Evolutionary conservation across 2,797 vertebrate genomes (phyloP).

Genomic region (Propithecus deckenii): DNA sequence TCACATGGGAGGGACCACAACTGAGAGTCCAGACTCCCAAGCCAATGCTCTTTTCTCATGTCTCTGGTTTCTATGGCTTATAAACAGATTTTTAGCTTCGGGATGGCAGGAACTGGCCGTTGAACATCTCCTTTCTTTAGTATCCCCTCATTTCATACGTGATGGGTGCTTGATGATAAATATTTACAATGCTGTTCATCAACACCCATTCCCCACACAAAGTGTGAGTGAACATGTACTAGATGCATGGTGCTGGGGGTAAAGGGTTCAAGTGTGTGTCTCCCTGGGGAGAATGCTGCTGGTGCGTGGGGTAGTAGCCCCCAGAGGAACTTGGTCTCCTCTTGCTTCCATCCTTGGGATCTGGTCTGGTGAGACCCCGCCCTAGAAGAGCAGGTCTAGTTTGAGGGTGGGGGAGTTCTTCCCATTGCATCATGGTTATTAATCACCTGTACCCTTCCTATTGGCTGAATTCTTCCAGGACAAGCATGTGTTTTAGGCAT

Average conservation of each 20-base stretch:
- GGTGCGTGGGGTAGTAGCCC: neutral
- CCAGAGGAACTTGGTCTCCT: neutral
- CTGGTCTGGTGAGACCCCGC: neutral
- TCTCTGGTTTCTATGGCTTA: neutral
- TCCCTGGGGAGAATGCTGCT: neutral
- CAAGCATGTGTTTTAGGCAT: neutral
- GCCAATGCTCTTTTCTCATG: neutral
- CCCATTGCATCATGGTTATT: neutral
- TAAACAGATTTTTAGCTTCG: neutral
- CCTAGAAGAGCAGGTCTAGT: conserved; percentile 2
- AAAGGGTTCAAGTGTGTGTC: neutral
- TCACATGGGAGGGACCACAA: neutral
- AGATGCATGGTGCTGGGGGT: neutral
- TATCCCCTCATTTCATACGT: neutral
- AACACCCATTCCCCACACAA: neutral
- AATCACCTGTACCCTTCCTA: conserved; percentile 30
- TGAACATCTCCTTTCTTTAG: neutral
- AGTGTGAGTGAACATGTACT: neutral
- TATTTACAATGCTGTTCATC: neutral
- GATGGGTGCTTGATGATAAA: neutral
- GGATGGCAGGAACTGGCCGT: neutral
- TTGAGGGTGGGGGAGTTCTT: neutral
- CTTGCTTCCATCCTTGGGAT: neutral
- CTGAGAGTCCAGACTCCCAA: neutral
- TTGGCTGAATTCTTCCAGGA: conserved; percentile 13